Evolutionary conservation across 1,140 invertebrate genomes (phyloP), one percentile per base, ranked within the genome.

Genomic region (Phymorhynchus buccinoides): DNA sequence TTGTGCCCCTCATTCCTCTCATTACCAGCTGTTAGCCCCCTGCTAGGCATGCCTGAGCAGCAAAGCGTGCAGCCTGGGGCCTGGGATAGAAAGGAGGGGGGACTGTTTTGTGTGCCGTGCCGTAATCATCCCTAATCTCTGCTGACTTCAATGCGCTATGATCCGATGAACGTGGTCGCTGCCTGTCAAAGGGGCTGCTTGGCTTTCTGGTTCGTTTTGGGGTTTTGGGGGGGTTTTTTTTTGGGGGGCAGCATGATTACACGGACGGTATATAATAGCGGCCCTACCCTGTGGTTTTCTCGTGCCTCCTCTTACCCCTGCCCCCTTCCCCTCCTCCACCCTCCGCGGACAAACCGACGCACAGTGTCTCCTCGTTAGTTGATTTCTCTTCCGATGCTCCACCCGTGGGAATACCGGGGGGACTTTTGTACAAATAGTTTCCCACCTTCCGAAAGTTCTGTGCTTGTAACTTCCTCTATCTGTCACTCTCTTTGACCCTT

Each of bases 1-100:
- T 78, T 56, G 32, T 79, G 22, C 44, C 44, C 77, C 77, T 79
- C 77, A 79, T 79, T 79, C 32, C 77, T 79, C 77, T n/a, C 44
- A 48, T 79, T 79, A 79, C 77, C 37, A 4, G 62, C 62, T 44
- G 42, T 52, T 27, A 27, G 44, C 32, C 32, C 30, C 27, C n/a
- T n/a, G n/a, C n/a, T n/a, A n/a, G n/a, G 44, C 77, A 79, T 79
- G 77, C 77, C 41, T 79, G 77, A 52, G 77, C 44, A 56, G 77
- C 42, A 52, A 79, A 48, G 77, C 77, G 44, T 79, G 32, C 77
- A 79, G 41, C 27, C 44, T 48, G n/a, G 7, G n/a, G 41, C 27
- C 44, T 48, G n/a, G 7, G n/a, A 14, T 18, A 35, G 27, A n/a
- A 37, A 78, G 37, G 56, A n/a, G n/a, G n/a, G n/a, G n/a, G n/a